A percentile compares a stretch with the other conserved stretches of the same genome.
Evolutionary conservation across 2,113 vertebrate species (phyloP).

Genomic region (Salvelinus sp.): DNA sequence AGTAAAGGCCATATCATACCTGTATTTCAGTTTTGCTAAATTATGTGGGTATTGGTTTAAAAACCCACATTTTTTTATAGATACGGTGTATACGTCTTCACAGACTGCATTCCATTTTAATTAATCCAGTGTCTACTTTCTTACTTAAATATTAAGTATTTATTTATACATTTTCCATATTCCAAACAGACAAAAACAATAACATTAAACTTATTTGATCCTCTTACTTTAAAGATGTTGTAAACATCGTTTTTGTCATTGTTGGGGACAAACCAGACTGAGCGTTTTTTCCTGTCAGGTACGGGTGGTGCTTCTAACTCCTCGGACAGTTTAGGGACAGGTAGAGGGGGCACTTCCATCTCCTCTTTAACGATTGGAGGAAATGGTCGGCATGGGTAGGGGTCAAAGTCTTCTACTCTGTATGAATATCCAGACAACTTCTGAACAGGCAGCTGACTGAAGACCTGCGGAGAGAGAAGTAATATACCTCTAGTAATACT

Average conservation of each 20-base stretch:
- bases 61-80: neutral
- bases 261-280: neutral
- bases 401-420: constrained; percentile 35
- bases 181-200: neutral
- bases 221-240: constrained; percentile 66
- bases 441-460: constrained; percentile 67
- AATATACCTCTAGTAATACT: no score
- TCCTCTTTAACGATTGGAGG: neutral
- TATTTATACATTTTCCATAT: neutral
- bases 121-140: neutral
- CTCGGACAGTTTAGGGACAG: fast-evolving
- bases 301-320: fast-evolving
- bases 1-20: neutral
- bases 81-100: neutral
- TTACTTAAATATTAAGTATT: neutral
- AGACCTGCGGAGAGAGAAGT: constrained; percentile 67
- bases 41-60: neutral
- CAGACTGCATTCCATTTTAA: neutral
- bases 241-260: constrained; percentile 55
- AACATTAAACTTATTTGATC: neutral
- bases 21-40: neutral
- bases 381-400: constrained; percentile 28
- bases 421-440: constrained; percentile 69
- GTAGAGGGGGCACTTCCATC: neutral
- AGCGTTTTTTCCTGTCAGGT: constrained; percentile 7